Percentiles rank a stretch among this genome's conserved stretches.
phyloP scores from a whole-genome alignment of 2,797 vertebrate species.

The Bryconaethiops microstoma region DNA sequence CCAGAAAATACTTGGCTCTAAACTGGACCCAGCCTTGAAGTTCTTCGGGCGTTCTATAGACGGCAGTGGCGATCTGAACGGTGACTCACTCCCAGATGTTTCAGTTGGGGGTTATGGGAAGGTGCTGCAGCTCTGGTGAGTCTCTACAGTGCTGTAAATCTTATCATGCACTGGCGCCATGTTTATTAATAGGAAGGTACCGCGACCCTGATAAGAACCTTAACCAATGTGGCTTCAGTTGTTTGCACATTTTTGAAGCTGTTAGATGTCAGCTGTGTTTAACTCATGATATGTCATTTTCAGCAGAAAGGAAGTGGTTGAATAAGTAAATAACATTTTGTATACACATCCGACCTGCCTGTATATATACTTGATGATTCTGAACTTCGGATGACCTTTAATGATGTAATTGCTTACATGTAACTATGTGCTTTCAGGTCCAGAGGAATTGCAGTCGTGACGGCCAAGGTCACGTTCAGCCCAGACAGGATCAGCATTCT shows the following conservation, averaged over 20 bases:
- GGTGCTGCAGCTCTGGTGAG: slow-evolving; percentile 85
- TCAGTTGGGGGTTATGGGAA: slow-evolving; percentile 83
- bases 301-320: neutral
- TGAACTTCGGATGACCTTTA: slow-evolving; percentile 3
- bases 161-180: slow-evolving; percentile 18
- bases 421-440: slow-evolving; percentile 72
- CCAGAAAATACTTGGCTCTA: slow-evolving; percentile 83
- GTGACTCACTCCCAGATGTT: slow-evolving; percentile 80
- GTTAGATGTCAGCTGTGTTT: neutral
- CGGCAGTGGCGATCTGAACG: slow-evolving; percentile 80
- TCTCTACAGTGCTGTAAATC: slow-evolving; percentile 9
- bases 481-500: slow-evolving; percentile 82
- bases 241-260: neutral
- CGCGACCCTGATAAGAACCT: neutral
- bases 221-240: neutral
- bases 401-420: neutral
- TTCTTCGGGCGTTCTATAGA: slow-evolving; percentile 86
- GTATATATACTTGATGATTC: neutral
- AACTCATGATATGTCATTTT: neutral
- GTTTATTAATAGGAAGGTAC: neutral
- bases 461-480: slow-evolving; percentile 74
- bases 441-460: slow-evolving; percentile 79
- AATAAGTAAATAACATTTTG: neutral
- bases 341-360: neutral
- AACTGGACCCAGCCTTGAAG: slow-evolving; percentile 73